Base-by-base conservation (phyloP, 2,113 vertebrate genomes). In the Cavia porcellus region DNA sequence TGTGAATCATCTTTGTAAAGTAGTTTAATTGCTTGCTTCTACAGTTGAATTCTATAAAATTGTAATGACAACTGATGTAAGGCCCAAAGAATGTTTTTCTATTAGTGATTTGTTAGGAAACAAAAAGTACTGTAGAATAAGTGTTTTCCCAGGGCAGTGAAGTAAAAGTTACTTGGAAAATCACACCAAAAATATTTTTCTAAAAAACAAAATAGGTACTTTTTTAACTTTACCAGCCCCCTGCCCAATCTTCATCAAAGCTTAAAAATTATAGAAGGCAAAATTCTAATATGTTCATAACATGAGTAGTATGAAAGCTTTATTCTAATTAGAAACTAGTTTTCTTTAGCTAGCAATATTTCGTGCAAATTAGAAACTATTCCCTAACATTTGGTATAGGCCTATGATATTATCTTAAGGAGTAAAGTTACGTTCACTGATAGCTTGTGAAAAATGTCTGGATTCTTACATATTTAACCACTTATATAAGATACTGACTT, bases 121-220 rank as follows among this genome's bases (percentile, higher is more conserved):
- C n/a, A 59, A 92, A 95, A 93, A 93, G 35, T 2, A 96, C 24
- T 96, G 24, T 96, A 95, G 95, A 94, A 90, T 94, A 95, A 89
- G 32, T 95, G 32, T 92, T 96, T 96, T 96, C 64, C 62, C 77
- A 94, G 77, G 94, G 75, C 50, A 92, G 38, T 96, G 72, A 95
- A 96, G 50, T 91, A 57, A 81, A 94, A 93, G 42, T 95, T 88
- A 81, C 50, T 74, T 81, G 59, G 38, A 80, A 52, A 96, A 59
- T 96, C 66, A 92, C 88, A 93, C 92, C 96, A 95, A 96, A 95
- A 96, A 93, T 96, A 96, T 92, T 95, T 98, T 98, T 89, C 28
- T 95, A 90, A 87, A 97, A 88, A n/a, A 13, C 42, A 92, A 95
- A 95, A 75, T 96, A 98, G 70, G 9, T 95, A 52, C 32, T 68